Evolutionary conservation across 2,113 vertebrate genomes (phyloP).

Genomic region (Malaclemys terrapin): DNA sequence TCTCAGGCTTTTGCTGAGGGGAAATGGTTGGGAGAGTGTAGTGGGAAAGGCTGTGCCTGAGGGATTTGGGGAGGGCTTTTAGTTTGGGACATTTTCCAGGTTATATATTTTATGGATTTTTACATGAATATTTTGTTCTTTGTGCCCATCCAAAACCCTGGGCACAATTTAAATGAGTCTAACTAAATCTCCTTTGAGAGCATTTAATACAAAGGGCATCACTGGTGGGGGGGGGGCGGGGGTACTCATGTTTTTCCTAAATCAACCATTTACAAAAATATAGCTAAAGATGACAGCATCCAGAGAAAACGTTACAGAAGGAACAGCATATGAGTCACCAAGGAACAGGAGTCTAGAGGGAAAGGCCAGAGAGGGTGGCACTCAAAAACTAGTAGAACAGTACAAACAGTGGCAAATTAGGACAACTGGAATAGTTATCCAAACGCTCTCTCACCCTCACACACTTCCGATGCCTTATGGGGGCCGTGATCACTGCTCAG

Average conservation of each 20-base stretch:
- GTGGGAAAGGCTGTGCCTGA: background rate
- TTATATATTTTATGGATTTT: background rate
- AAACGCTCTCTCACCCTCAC: background rate
- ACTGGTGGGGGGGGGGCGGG: background rate
- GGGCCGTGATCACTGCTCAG: background rate
- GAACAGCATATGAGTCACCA: background rate
- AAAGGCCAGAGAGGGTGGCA: background rate
- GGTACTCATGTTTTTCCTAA: background rate
- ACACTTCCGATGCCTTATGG: accelerated
- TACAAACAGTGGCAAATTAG: background rate
- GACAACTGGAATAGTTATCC: background rate
- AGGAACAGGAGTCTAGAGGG: background rate
- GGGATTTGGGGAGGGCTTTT: background rate
- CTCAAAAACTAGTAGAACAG: background rate
- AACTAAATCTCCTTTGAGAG: background rate
- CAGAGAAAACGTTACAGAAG: background rate
- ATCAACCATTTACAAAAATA: background rate
- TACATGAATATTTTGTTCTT: constrained; percentile 2
- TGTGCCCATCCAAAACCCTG: background rate
- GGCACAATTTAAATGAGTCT: background rate
- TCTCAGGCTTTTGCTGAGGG: background rate
- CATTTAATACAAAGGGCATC: background rate
- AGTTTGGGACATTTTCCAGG: background rate
- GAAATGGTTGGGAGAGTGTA: background rate
- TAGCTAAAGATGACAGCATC: background rate